Conservation (phyloP, 2,797 vertebrate genomes). For the Hydrolagus colliei region DNA sequence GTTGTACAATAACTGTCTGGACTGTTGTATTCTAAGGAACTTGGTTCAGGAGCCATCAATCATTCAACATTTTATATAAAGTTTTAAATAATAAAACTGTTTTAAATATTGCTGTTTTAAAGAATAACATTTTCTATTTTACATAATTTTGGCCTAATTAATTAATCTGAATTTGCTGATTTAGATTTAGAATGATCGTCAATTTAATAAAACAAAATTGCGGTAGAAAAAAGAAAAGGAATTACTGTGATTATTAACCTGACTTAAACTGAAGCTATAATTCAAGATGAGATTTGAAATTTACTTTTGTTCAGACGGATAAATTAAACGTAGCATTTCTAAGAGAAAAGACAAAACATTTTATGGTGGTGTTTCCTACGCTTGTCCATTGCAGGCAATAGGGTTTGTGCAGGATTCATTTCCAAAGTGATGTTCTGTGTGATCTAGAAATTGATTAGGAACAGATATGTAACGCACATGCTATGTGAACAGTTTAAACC, state of each 20-base stretch:
- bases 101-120: too few relatives aligned
- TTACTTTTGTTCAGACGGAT: background rate
- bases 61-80: too few relatives aligned
- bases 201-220: too few relatives aligned
- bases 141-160: too few relatives aligned
- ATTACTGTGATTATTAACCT: too few relatives aligned
- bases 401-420: slow-evolving; percentile 21
- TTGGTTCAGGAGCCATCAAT: background rate
- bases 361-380: background rate
- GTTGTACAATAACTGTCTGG: background rate
- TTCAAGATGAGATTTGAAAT: background rate
- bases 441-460: slow-evolving; percentile 1
- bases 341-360: background rate
- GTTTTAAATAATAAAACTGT: too few relatives aligned
- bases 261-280: too few relatives aligned
- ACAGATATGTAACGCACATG: background rate
- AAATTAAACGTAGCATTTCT: background rate
- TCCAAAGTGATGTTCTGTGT: background rate
- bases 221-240: too few relatives aligned
- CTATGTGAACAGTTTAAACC: slow-evolving; percentile 9
- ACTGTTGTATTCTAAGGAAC: background rate
- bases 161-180: too few relatives aligned
- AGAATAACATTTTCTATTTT: too few relatives aligned
- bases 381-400: background rate
- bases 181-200: too few relatives aligned